phyloP scores from a whole-genome alignment of 2,113 vertebrate genomes.

The Lophotis ruficrista region DNA sequence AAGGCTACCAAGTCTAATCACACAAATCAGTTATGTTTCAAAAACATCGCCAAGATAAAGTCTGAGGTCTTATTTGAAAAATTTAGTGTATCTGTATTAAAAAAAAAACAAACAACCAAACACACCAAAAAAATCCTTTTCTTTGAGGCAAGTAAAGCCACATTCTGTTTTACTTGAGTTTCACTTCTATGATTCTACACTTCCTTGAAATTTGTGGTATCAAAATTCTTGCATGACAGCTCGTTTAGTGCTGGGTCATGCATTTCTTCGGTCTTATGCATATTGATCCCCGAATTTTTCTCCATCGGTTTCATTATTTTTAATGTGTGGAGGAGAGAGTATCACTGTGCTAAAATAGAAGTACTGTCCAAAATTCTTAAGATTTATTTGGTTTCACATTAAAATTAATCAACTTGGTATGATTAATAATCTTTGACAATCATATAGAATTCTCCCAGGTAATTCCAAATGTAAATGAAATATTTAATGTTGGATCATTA shows the following conservation, averaged over 20 bases:
- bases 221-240: background rate
- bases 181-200: background rate
- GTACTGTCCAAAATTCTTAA: background rate
- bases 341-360: background rate
- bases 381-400: background rate
- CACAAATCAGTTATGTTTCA: background rate
- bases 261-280: background rate
- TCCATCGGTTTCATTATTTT: background rate
- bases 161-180: background rate
- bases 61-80: background rate
- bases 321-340: background rate
- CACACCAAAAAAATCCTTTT: background rate
- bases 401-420: background rate
- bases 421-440: background rate
- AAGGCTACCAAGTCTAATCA: background rate
- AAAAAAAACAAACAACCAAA: background rate
- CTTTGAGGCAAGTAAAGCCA: background rate
- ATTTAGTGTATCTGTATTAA: background rate
- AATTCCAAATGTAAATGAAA: background rate
- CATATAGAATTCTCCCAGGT: background rate
- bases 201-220: background rate
- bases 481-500: background rate
- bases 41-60: background rate
- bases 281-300: background rate
- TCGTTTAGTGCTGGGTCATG: background rate